A percentile compares a stretch with the other conserved stretches of the same genome.
Evolutionary conservation across 2,888 invertebrate species (phyloP).

Genomic region (Trissolcus japonicus): DNA sequence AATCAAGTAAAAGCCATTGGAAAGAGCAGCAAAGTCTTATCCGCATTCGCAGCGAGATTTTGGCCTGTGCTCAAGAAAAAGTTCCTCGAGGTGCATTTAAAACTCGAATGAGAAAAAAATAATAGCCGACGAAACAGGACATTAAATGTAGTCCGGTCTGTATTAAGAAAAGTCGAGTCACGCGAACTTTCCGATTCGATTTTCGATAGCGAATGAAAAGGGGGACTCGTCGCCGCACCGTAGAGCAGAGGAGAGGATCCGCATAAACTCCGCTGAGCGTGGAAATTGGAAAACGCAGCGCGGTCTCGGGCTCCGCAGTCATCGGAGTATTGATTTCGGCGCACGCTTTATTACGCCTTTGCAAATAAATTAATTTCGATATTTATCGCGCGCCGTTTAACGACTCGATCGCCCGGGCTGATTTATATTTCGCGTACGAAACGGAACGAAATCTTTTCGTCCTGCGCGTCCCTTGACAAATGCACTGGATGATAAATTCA

Average conservation of each 20-base stretch:
- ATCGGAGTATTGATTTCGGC: slow-evolving; percentile 36
- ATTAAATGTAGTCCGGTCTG: slow-evolving; percentile 53
- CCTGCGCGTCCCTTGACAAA: slow-evolving; percentile 10
- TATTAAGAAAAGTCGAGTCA: slow-evolving; percentile 45
- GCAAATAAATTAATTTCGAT: slow-evolving; percentile 35
- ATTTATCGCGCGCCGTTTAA: slow-evolving; percentile 21
- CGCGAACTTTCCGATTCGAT: slow-evolving; percentile 44
- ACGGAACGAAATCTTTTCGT: not conserved
- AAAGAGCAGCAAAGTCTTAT: slow-evolving; percentile 60
- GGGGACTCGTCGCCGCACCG: slow-evolving; percentile 9
- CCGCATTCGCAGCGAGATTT: slow-evolving; percentile 64
- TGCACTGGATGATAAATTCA: slow-evolving; percentile 7
- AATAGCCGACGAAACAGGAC: slow-evolving; percentile 63
- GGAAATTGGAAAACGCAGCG: slow-evolving; percentile 33
- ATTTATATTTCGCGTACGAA: slow-evolving; percentile 14
- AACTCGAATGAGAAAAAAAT: slow-evolving; percentile 62
- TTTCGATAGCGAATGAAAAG: slow-evolving; percentile 47
- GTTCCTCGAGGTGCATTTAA: slow-evolving; percentile 60
- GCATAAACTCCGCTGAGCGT: slow-evolving; percentile 35
- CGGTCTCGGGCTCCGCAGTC: slow-evolving; percentile 12
- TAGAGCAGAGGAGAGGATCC: slow-evolving; percentile 1
- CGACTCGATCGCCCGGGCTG: slow-evolving; percentile 12
- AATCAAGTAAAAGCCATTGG: slow-evolving; percentile 44
- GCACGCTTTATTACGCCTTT: slow-evolving; percentile 23
- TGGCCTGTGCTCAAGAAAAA: slow-evolving; percentile 54